phyloP scores from a whole-genome alignment of 2,113 vertebrate species.

The Gnathonemus echidnorhynchus region DNA sequence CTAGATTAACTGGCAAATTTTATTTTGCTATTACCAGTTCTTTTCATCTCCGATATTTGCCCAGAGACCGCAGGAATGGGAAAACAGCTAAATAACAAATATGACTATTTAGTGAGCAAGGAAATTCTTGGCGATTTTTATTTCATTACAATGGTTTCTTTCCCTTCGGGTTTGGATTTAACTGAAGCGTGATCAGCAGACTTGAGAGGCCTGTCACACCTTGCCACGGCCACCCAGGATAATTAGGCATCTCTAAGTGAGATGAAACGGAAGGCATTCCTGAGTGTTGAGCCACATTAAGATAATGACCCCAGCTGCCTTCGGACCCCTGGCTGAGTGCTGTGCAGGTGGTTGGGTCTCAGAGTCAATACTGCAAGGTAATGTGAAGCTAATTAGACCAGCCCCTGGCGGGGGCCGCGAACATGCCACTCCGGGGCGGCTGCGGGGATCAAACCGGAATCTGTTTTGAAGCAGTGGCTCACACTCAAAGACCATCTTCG shows the following conservation, averaged over 20 bases:
- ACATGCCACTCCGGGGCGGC: constrained; percentile 31
- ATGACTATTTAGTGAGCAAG: not conserved
- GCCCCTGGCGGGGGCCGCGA: constrained; percentile 38
- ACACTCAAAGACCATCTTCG: constrained; percentile 38
- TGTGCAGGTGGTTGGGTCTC: constrained; percentile 37
- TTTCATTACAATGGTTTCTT: constrained; percentile 17
- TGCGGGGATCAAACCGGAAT: constrained; percentile 39
- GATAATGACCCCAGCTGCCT: constrained; percentile 44
- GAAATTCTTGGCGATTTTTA: constrained; percentile 19
- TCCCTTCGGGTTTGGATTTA: constrained; percentile 16
- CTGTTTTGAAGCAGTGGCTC: constrained; percentile 35
- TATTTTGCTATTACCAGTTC: not conserved
- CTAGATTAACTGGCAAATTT: not conserved
- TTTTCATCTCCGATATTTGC: not conserved
- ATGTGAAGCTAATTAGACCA: constrained; percentile 54
- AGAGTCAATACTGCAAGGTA: constrained; percentile 43
- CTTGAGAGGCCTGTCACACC: constrained; percentile 25
- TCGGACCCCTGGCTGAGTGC: constrained; percentile 39
- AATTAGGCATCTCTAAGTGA: constrained; percentile 41
- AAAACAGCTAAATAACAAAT: not conserved
- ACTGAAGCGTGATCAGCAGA: constrained; percentile 33
- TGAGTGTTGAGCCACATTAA: constrained; percentile 34
- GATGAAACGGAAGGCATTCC: constrained; percentile 45
- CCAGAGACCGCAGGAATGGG: not conserved
- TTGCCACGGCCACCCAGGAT: constrained; percentile 29